Base-by-base conservation (phyloP, 2,113 vertebrate genomes). In the Notothenia coriiceps region DNA sequence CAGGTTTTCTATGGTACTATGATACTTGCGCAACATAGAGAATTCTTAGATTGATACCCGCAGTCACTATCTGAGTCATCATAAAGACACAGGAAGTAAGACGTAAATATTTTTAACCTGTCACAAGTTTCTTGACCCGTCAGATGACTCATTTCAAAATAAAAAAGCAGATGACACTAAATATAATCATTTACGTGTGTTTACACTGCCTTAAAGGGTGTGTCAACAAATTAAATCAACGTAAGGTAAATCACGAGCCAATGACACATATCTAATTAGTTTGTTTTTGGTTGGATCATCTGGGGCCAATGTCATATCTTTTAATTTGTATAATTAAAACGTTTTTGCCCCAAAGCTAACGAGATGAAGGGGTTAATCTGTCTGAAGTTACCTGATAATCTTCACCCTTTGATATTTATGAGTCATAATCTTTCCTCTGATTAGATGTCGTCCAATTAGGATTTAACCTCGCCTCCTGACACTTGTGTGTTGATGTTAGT, bases 141-240 rank as follows among this genome's bases (percentile, higher is more conserved):
- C 3, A 50, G 17, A 67, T 91, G 85, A 93, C 51, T 93, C 90
- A 89, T 70, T 50, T 43, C 9, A 14, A 51, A 6, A 40, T 40
- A 40, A 29, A 43, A 68, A 69, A 54, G 3, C 49, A 43, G 17
- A 43, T 49, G 70, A 77, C 66, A 66, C 35, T 17, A 43, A 74
- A 5, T 3, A 18, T n/a, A 84, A 46, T 29, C 25, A 12, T 61
- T 15, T 6, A 7, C 44, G 56, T 25, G 4, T 77, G 50, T 62
- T 72, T 59, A 7, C 29, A 1, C 2, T 50, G 29, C 51, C 62
- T 40, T 10, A 5, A 14, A 22, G 52, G 82, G 72, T 0, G 71
- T 70, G 83, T 51, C 47, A 6, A 2, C 10, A 3, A 60, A 43
- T 43, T 2, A 29, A 29, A 29, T 29, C 29, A 3, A 29, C 29